phyloP scores from a whole-genome alignment of 2,888 invertebrate species.

The Drosophila mimetica region DNA sequence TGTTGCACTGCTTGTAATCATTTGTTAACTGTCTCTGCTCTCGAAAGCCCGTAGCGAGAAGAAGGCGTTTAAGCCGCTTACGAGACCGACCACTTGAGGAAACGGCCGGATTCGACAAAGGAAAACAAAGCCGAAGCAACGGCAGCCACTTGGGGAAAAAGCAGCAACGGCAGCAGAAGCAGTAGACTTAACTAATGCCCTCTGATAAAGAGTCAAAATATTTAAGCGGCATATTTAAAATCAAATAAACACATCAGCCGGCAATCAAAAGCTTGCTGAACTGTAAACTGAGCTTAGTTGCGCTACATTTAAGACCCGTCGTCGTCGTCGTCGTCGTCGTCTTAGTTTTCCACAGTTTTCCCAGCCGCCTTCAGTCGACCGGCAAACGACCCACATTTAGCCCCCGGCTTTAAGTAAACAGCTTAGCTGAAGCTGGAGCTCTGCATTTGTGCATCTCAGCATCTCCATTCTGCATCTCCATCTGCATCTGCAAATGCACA shows the following conservation, averaged over 20 bases:
- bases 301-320: constrained; percentile 66
- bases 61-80: constrained; percentile 79
- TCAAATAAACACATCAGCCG: constrained; percentile 78
- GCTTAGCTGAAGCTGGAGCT: constrained; percentile 63
- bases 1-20: constrained; percentile 81
- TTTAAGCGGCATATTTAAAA: constrained; percentile 79
- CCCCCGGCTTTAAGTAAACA: constrained; percentile 58
- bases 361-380: constrained; percentile 44
- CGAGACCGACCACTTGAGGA: constrained; percentile 23
- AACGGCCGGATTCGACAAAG: constrained; percentile 24
- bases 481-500: constrained; percentile 16
- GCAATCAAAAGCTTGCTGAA: constrained; percentile 75
- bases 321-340: neutral
- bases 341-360: neutral
- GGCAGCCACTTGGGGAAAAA: neutral
- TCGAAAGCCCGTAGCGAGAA: constrained; percentile 41
- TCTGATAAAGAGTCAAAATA: constrained; percentile 72
- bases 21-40: constrained; percentile 75
- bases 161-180: constrained; percentile 19
- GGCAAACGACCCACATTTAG: constrained; percentile 62
- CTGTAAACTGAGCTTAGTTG: constrained; percentile 79
- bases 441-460: constrained; percentile 11
- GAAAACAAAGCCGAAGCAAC: constrained; percentile 46
- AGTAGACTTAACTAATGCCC: constrained; percentile 46
- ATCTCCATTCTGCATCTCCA: constrained; percentile 1